These are phyloP conservation scores for Sylvia borin DNA, from an alignment of 2,797 vertebrate genomes.

Conservation along the genomic window DNA sequence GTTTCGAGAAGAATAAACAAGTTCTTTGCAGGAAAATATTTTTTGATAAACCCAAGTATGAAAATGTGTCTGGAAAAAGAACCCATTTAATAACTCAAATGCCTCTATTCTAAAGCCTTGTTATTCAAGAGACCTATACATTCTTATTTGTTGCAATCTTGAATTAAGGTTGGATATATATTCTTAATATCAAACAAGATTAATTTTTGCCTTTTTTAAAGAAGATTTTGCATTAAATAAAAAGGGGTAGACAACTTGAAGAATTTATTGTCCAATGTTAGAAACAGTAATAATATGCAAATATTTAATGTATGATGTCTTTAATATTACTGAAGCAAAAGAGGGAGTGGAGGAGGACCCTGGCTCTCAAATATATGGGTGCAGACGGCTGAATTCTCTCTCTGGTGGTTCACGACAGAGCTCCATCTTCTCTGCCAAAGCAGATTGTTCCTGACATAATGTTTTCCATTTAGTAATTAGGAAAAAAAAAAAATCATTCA, in stretches of 20 bases:
- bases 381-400: not conserved
- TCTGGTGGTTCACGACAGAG: not conserved
- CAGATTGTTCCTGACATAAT: not conserved
- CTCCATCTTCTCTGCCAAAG: not conserved
- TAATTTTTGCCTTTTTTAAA: not conserved
- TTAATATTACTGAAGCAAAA: constrained; percentile 12
- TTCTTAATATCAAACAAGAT: not conserved
- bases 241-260: not conserved
- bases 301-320: not conserved
- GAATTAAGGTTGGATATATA: not conserved
- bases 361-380: not conserved
- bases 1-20: constrained; percentile 48
- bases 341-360: not conserved
- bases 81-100: constrained; percentile 24
- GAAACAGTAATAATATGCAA: not conserved
- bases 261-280: not conserved
- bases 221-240: not conserved
- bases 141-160: constrained; percentile 8
- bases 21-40: not conserved
- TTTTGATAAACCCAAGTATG: not conserved
- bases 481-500: not conserved
- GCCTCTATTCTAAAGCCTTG: not conserved
- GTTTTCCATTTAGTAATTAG: not conserved
- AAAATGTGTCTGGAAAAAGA: constrained; percentile 18
- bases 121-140: constrained; percentile 1